Evolutionary conservation across 2,797 vertebrate genomes (phyloP).

Genomic region (Zenarchopterus dispar): DNA sequence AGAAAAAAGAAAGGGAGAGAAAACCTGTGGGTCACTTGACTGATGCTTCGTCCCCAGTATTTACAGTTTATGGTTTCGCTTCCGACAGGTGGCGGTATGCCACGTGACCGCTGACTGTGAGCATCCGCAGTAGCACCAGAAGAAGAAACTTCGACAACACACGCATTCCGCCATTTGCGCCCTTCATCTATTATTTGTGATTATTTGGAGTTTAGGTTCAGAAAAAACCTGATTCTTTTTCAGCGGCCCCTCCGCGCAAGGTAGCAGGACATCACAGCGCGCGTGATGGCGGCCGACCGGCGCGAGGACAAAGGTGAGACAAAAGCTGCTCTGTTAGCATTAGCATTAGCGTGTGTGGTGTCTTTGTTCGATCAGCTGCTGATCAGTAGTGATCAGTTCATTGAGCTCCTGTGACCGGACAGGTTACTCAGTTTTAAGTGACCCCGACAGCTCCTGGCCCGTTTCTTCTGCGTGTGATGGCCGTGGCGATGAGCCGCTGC

Average conservation of each 20-base stretch:
- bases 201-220: neutral
- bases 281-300: slow-evolving; percentile 88
- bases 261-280: slow-evolving; percentile 13
- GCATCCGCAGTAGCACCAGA: too few species aligned
- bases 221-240: accelerated
- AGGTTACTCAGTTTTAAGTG: neutral
- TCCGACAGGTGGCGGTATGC: too few species aligned
- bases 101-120: too few species aligned
- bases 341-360: slow-evolving; percentile 35
- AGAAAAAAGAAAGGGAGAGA: too few species aligned
- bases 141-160: neutral
- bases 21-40: too few species aligned
- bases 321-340: slow-evolving; percentile 19
- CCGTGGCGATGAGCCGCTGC: too few species aligned
- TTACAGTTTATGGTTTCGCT: too few species aligned
- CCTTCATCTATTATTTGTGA: too few species aligned
- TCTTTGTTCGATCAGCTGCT: slow-evolving; percentile 36
- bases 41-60: too few species aligned
- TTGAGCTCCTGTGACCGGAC: neutral
- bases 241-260: neutral
- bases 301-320: slow-evolving; percentile 90
- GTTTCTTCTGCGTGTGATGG: too few species aligned
- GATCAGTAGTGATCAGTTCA: neutral
- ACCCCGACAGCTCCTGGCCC: too few species aligned
- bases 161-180: slow-evolving; percentile 30